Base-by-base conservation (phyloP, 1,140 invertebrate species). In the Drosophila persimilis region DNA sequence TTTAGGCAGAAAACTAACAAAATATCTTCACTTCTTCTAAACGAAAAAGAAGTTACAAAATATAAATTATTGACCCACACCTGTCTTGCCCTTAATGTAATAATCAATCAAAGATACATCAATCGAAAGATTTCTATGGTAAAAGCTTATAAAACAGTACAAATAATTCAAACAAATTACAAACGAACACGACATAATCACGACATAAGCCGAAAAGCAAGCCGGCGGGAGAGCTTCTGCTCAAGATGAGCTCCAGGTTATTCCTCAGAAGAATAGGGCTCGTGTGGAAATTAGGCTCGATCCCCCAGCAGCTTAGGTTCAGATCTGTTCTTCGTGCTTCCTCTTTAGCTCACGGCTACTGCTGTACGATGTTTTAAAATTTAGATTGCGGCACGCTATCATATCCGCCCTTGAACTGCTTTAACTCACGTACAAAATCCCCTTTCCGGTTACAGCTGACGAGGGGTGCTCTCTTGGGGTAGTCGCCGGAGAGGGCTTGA, bases 291-390 rank as follows among this genome's bases (percentile, higher is more conserved):
- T 63, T 69, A 13, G 90, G 86, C 62, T 81, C 60, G 70, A 76
- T 89, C 56, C 45, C 92, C 92, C 92, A n/a, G 75, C 92, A 92
- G 60, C 76, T 74, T 52, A 65, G 79, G 47, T 92, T 92, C 6
- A 92, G 59, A 13, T 76, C 17, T 17, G 17, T 17, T 17, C 17
- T 17, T 0, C 17, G 17, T 17, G 17, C 17, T 17, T 17, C 17
- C 17, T 17, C 17, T 17, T 63, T 43, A 74, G 53, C n/a, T 53
- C 47, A 39, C 84, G 73, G 41, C 63, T 71, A 44, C 1, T 62
- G 59, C 29, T 69, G 41, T 54, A 57, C 55, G 26, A 35, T 59
- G 46, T 51, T 45, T 79, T 76, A 58, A 75, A 78, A 50, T 58
- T 83, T 2, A 83, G 75, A 60, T 84, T 78, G 22, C 80, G 79